Evolutionary conservation across 1,140 invertebrate species (phyloP).

Genomic region (Drosophila rufa): DNA sequence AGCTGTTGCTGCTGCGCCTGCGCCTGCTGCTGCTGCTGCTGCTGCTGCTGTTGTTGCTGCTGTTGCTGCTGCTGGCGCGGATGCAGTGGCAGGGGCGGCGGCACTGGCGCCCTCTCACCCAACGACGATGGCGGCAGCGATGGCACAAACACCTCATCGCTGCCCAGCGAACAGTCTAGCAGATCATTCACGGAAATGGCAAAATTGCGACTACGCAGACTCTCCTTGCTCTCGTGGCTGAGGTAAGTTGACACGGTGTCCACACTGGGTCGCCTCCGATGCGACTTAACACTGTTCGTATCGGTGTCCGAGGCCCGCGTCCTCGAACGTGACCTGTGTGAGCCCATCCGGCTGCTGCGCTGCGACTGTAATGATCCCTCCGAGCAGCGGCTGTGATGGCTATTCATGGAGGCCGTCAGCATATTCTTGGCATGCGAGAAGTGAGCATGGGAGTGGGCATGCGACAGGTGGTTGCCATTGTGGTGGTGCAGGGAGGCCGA

Average conservation of each 20-base stretch:
- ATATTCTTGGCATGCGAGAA: slow-evolving; percentile 79
- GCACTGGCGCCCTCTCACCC: slow-evolving; percentile 75
- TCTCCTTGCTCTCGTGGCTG: slow-evolving; percentile 92
- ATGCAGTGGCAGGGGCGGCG: slow-evolving; percentile 71
- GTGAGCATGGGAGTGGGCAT: slow-evolving; percentile 38
- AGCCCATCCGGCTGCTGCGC: slow-evolving; percentile 83
- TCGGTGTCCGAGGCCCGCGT: slow-evolving; percentile 87
- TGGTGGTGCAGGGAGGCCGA: slow-evolving; percentile 44
- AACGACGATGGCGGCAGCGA: slow-evolving; percentile 78
- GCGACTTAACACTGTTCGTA: slow-evolving; percentile 90
- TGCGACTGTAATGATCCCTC: slow-evolving; percentile 81
- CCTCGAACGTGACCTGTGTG: slow-evolving; percentile 80
- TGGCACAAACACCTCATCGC: slow-evolving; percentile 89
- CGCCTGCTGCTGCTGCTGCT: slow-evolving; percentile 29
- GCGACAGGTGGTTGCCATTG: slow-evolving; percentile 41
- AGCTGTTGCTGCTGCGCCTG: slow-evolving; percentile 33
- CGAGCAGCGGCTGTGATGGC: slow-evolving; percentile 82
- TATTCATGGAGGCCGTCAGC: slow-evolving; percentile 82
- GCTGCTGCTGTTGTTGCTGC: slow-evolving; percentile 52
- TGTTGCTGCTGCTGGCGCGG: slow-evolving; percentile 59
- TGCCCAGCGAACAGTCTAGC: slow-evolving; percentile 90
- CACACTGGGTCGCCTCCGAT: slow-evolving; percentile 91
- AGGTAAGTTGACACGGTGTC: slow-evolving; percentile 95
- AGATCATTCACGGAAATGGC: slow-evolving; percentile 89
- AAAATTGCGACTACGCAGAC: slow-evolving; percentile 84